Base-by-base conservation (phyloP, 37 sponge, comb jelly and placozoan genomes). In the Cliona cf. orientalis region DNA sequence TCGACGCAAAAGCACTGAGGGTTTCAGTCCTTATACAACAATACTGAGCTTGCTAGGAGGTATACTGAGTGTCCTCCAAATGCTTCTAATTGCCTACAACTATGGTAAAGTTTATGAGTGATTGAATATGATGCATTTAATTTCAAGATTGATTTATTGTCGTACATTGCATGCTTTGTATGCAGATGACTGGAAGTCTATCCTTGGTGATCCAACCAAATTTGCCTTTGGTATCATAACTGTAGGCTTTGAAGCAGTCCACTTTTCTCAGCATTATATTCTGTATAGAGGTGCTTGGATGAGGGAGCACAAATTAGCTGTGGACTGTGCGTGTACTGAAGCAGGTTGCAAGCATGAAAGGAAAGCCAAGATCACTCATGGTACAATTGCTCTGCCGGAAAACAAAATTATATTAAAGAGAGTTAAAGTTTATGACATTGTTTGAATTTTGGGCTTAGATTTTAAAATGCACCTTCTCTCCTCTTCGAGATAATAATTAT, bases 11-110 rank as follows among this genome's bases (percentile, higher is more conserved):
- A 95, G 96, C 55, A 98, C 99, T n/a, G 92, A 72, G 31, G 99
- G 96, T 5, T 92, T 94, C 90, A 90, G 94, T 66, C 95, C 95
- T 60, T 84, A 84, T 14, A 84, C 85, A 80, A 87, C 95, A 3
- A 75, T 98, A 45, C 75, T 98, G 49, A 96, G 95, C 85, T 88
- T 95, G 80, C 85, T 87, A 69, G 99, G 99, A 35, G 99, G 99
- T 3, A 31, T 57, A 0, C 69, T 96, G 41, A 96, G 96, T 66
- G 71, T 98, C 11, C 72, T 95, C 28, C 99, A 98, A 76, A 98
- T 98, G 99, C 91, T 93, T 45, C 80, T 98, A 40, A 55, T 98
- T 49, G 91, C 96, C n/a, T 98, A 93, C 72, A 98, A 98, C 81
- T 88, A 94, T 67, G 78, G 95, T 95, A n/a, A n/a, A n/a, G n/a